These are phyloP conservation scores for Hirundichthys speculiger DNA, from an alignment of 2,113 vertebrate species.

Conservation along the genomic window DNA sequence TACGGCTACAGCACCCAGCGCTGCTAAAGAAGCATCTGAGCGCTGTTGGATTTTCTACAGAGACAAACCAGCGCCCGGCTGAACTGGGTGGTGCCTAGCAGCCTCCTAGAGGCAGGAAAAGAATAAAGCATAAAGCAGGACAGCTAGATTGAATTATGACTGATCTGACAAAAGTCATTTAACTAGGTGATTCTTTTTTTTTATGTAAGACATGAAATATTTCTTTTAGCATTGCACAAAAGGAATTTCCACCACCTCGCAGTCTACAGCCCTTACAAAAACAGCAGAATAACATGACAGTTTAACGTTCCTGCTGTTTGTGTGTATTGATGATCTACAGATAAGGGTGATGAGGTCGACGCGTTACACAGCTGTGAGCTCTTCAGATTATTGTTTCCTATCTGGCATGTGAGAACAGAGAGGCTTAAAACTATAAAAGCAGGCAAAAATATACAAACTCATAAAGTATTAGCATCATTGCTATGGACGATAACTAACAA, in stretches of 20 bases:
- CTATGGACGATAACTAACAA: too few relatives aligned
- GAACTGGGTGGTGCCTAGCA: constrained; percentile 15
- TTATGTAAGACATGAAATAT: not conserved
- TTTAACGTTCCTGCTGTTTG: too few relatives aligned
- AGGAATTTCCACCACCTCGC: too few relatives aligned
- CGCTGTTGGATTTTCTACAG: constrained; percentile 11
- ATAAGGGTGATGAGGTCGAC: not conserved
- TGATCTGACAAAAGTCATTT: constrained; percentile 11
- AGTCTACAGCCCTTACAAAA: not conserved
- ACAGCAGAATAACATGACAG: constrained; percentile 5
- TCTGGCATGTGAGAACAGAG: constrained; percentile 21
- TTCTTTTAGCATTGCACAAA: not conserved
- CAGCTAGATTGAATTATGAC: constrained; percentile 43
- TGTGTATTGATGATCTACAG: not conserved
- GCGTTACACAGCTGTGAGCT: constrained; percentile 26
- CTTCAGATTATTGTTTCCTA: constrained; percentile 21
- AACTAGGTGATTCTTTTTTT: not conserved
- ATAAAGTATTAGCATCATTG: too few relatives aligned
- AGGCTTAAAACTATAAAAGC: constrained; percentile 24
- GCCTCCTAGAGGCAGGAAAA: constrained; percentile 3
- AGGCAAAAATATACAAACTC: constrained; percentile 33
- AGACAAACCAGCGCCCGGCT: constrained; percentile 15
- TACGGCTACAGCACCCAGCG: not conserved
- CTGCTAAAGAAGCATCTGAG: too few relatives aligned
- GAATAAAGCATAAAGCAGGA: constrained; percentile 44